These are phyloP conservation scores for Solenodon paradoxus DNA, from an alignment of 2,113 vertebrate genomes.

Conservation along the genomic window DNA sequence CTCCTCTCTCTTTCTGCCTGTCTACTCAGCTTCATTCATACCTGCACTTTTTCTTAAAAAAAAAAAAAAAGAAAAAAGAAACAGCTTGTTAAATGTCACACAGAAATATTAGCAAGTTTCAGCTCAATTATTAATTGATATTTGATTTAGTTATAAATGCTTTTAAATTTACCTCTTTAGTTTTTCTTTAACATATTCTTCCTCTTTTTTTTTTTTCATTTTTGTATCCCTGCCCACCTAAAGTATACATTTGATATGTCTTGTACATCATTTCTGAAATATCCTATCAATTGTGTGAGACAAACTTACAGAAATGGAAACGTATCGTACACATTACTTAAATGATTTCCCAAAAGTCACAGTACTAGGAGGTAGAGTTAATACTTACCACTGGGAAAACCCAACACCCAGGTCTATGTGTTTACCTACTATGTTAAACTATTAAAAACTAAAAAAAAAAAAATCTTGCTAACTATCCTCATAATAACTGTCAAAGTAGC, in stretches of 20 bases:
- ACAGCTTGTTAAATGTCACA: neutral
- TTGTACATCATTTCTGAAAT: neutral
- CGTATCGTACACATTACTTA: neutral
- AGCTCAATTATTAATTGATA: neutral
- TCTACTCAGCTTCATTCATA: too few relatives aligned
- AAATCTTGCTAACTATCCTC: neutral
- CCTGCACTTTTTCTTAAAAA: too few relatives aligned
- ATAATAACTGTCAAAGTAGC: neutral
- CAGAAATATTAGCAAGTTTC: neutral
- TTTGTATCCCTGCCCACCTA: too few relatives aligned
- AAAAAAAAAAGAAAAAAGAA: neutral
- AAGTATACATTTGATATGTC: neutral
- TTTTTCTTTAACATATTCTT: too few relatives aligned
- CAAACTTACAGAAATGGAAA: neutral
- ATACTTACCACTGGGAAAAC: neutral
- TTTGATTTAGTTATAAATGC: neutral
- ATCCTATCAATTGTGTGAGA: too few relatives aligned
- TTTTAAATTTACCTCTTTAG: neutral
- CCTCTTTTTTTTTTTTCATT: too few relatives aligned
- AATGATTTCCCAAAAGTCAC: neutral
- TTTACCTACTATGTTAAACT: neutral
- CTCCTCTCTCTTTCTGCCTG: too few relatives aligned
- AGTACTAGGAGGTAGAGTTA: neutral
- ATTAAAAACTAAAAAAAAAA: neutral
- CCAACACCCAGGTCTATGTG: neutral